Percentiles rank a stretch among this genome's conserved stretches.
Conservation (phyloP, 2,888 invertebrate species). For the Melanostoma scalare region DNA sequence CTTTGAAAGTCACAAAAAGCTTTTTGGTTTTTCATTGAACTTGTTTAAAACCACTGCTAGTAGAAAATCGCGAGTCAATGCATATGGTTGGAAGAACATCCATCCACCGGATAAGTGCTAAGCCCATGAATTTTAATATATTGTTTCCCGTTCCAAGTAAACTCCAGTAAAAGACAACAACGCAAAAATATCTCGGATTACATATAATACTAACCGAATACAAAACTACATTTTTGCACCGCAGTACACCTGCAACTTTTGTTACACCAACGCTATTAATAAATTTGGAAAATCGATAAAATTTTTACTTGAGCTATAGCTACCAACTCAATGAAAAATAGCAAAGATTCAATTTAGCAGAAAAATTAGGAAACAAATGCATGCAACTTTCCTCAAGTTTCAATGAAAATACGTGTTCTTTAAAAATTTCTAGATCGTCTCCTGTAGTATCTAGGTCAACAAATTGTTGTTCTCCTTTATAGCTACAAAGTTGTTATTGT, state of each 20-base stretch:
- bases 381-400: not conserved
- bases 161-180: slow-evolving; percentile 9
- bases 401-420: slow-evolving; percentile 47
- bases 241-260: slow-evolving; percentile 5
- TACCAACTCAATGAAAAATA: slow-evolving; percentile 5
- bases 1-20: slow-evolving; percentile 46
- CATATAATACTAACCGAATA: slow-evolving; percentile 22
- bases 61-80: slow-evolving; percentile 61
- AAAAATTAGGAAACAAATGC: slow-evolving; percentile 1
- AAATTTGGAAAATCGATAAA: slow-evolving; percentile 65
- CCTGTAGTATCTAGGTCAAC: slow-evolving; percentile 56
- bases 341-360: slow-evolving; percentile 1
- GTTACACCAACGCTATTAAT: slow-evolving; percentile 25
- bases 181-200: slow-evolving; percentile 35
- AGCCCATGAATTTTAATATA: slow-evolving; percentile 37
- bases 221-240: not conserved
- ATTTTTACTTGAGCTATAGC: slow-evolving; percentile 12
- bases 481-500: slow-evolving; percentile 39
- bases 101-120: slow-evolving; percentile 40
- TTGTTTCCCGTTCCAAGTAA: slow-evolving; percentile 36
- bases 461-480: slow-evolving; percentile 19
- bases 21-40: slow-evolving; percentile 17
- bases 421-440: slow-evolving; percentile 22
- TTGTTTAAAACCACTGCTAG: slow-evolving; percentile 44
- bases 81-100: slow-evolving; percentile 41